Evolutionary conservation across 2,888 invertebrate genomes (phyloP).

Genomic region (Chaitophorus viminalis): DNA sequence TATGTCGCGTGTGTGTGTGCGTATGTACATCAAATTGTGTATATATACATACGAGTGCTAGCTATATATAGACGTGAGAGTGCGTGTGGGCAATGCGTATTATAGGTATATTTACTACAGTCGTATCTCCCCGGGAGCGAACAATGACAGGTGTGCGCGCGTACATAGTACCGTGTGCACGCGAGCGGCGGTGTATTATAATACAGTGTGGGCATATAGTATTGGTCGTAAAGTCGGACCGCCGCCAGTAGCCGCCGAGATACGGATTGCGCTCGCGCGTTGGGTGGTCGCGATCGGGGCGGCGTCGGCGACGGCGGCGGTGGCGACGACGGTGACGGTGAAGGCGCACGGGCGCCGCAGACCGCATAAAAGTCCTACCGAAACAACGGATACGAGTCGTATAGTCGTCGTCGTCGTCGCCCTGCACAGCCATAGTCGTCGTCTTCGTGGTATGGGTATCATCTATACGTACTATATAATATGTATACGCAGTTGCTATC

Average conservation of each 20-base stretch:
- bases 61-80: background rate
- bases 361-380: background rate
- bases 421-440: background rate
- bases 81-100: background rate
- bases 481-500: background rate
- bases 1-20: too few relatives aligned
- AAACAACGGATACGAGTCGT: background rate
- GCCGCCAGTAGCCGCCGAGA: conserved; percentile 36
- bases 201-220: background rate
- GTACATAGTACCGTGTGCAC: too few relatives aligned
- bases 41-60: background rate
- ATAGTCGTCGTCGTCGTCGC: background rate
- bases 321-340: background rate
- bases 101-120: background rate
- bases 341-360: background rate
- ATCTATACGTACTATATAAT: background rate
- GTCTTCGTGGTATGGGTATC: background rate
- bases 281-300: conserved; percentile 2
- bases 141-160: conserved; percentile 34
- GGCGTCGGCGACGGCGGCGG: background rate
- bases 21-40: too few relatives aligned
- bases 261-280: background rate
- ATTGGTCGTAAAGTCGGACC: conserved; percentile 41
- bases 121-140: background rate
- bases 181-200: conserved; percentile 3